Evolutionary conservation across 2,797 vertebrate genomes (phyloP).

Genomic region (Sebastolobus alascanus): DNA sequence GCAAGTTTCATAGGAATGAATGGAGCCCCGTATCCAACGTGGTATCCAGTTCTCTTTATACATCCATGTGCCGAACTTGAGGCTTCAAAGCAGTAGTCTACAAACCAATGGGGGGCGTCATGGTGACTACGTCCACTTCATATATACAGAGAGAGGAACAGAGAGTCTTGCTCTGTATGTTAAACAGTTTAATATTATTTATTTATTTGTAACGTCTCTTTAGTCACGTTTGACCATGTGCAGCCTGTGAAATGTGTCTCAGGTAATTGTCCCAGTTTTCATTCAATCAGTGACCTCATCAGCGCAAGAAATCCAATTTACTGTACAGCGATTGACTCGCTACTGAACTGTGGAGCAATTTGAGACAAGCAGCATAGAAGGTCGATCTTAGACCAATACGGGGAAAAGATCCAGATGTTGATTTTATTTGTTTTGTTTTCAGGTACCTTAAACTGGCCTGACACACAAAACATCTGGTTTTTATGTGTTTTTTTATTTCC

Average conservation of each 20-base stretch:
- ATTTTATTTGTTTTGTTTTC: neutral
- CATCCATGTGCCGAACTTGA: too few relatives aligned
- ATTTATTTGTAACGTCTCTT: too few relatives aligned
- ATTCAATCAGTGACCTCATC: slow-evolving; percentile 18
- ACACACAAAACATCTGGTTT: slow-evolving; percentile 25
- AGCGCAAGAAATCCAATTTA: slow-evolving; percentile 21
- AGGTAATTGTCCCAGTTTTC: too few relatives aligned
- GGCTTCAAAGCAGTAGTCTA: too few relatives aligned
- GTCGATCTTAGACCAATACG: neutral
- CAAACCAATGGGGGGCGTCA: too few relatives aligned
- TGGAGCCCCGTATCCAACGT: too few relatives aligned
- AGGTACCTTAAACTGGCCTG: neutral
- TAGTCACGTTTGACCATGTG: neutral
- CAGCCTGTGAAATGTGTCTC: neutral
- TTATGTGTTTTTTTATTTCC: neutral
- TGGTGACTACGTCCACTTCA: too few relatives aligned
- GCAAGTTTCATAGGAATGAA: too few relatives aligned
- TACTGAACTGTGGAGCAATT: neutral
- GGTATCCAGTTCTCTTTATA: too few relatives aligned
- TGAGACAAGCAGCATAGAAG: neutral
- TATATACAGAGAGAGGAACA: too few relatives aligned
- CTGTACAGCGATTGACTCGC: neutral
- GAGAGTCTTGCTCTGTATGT: too few relatives aligned
- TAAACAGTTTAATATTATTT: too few relatives aligned
- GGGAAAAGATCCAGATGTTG: neutral